These are phyloP conservation scores for Noctua janthina DNA, from an alignment of 2,888 invertebrate species.

Conservation along the genomic window DNA sequence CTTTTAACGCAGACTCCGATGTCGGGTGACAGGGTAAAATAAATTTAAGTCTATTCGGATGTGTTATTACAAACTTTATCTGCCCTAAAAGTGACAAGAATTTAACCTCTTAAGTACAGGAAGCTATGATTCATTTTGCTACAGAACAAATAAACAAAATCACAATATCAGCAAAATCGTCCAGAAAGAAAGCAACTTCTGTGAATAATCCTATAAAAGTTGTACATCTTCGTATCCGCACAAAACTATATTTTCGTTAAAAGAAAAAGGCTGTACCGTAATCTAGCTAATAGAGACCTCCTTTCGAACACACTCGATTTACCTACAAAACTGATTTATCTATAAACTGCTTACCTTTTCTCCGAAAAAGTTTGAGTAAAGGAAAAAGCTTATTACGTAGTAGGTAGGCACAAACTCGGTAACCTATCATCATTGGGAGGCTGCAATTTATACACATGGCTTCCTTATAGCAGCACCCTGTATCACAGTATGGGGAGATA, in stretches of 20 bases:
- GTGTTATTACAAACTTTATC: constrained; percentile 1
- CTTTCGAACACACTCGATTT: constrained; percentile 48
- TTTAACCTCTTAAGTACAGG: neutral
- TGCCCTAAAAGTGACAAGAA: neutral
- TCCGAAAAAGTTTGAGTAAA: constrained; percentile 51
- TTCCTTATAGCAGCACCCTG: constrained; percentile 48
- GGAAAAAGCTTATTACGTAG: constrained; percentile 61
- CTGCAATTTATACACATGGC: constrained; percentile 60
- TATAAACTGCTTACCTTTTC: constrained; percentile 61
- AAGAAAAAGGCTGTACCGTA: constrained; percentile 46
- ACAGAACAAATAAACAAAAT: neutral
- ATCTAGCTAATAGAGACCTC: constrained; percentile 47
- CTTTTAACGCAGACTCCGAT: constrained; percentile 25
- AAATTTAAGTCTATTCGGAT: neutral
- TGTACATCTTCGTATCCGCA: neutral
- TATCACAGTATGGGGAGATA: neutral
- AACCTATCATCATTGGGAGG: constrained; percentile 62
- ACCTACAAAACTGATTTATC: constrained; percentile 61
- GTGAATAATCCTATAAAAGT: constrained; percentile 7
- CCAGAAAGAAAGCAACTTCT: constrained; percentile 4
- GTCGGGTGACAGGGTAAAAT: neutral
- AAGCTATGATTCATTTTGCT: neutral
- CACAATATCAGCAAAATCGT: neutral
- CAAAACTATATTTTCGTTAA: constrained; percentile 30
- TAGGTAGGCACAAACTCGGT: constrained; percentile 58